Evolutionary conservation across 1,140 invertebrate species (phyloP).

Genomic region (Calliopsis andreniformis): DNA sequence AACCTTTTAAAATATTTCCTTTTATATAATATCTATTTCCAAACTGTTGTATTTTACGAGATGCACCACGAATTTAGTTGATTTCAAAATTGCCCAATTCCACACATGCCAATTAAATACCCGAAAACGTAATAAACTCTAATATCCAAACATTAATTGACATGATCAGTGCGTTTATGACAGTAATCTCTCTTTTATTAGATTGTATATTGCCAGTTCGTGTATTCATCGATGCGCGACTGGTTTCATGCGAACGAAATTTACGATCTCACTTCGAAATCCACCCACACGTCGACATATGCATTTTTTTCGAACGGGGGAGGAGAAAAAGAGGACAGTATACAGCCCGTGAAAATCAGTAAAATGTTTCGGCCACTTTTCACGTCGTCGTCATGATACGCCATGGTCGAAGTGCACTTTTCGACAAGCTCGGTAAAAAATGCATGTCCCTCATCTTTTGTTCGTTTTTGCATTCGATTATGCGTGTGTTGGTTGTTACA

Average conservation of each 20-base stretch:
- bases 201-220: neutral
- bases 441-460: constrained; percentile 5
- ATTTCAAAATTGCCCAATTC: too few relatives aligned
- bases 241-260: neutral
- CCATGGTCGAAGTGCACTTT: constrained; percentile 21
- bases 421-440: constrained; percentile 31
- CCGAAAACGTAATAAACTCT: too few relatives aligned
- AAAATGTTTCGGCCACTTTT: constrained; percentile 47
- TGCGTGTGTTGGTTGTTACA: neutral
- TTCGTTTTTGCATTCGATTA: constrained; percentile 25
- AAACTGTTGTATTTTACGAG: too few relatives aligned
- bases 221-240: neutral
- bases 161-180: too few relatives aligned
- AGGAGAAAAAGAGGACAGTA: neutral
- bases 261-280: constrained; percentile 4
- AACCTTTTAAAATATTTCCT: too few relatives aligned
- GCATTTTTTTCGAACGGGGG: neutral
- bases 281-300: neutral
- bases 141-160: too few relatives aligned
- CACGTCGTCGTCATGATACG: constrained; percentile 30
- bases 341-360: constrained; percentile 38
- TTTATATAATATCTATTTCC: too few relatives aligned
- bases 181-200: constrained; percentile 29
- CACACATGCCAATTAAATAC: too few relatives aligned
- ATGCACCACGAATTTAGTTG: too few relatives aligned